Base-by-base conservation (phyloP, 2,113 vertebrate species). In the Phainopepla nitens region DNA sequence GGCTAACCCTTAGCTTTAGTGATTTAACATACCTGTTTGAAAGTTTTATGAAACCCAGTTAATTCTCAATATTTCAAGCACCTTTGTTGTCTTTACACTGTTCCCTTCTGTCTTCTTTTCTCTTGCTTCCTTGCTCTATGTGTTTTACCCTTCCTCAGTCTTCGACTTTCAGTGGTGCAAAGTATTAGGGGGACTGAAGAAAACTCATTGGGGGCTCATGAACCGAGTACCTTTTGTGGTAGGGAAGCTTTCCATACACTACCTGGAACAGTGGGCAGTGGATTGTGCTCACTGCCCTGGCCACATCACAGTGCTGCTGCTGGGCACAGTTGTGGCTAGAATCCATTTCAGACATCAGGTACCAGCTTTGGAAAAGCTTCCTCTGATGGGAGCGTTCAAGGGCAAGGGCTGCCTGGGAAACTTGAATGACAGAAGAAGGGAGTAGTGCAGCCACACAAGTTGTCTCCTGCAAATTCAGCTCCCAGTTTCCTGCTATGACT, bases 21-120 rank as follows among this genome's bases (percentile, higher is more conserved):
- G 95, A 86, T 95, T 94, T 96, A 96, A 92, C 81, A 72, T 91
- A 95, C 28, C 75, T 65, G 25, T 94, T 92, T 97, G 92, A 94
- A 96, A 95, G 93, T 90, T 61, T n/a, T 88, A 94, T 68, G 75
- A 84, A 76, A 91, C 68, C 50, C 50, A 69, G 53, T 69, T 83
- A 83, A 94, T 89, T 89, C 72, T 21, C 25, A 96, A 27, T 60
- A 88, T 85, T 93, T 82, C 60, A 80, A 72, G 83, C 82, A 93
- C 75, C 9, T 94, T 47, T 91, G 2, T 78, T 93, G 39, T 87
- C 51, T 91, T 82, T 84, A 72, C 31, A 47, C 51, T 28, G 29
- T 65, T 94, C 39, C 25, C 21, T 89, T 71, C 64, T 81, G 13
- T 53, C 19, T 83, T 88, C 36, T 58, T 82, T 53, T 60, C 35